A percentile compares a stretch with the other conserved stretches of the same genome.
Evolutionary conservation across 1,140 invertebrate species (phyloP).

Genomic region (Atta cephalotes): DNA sequence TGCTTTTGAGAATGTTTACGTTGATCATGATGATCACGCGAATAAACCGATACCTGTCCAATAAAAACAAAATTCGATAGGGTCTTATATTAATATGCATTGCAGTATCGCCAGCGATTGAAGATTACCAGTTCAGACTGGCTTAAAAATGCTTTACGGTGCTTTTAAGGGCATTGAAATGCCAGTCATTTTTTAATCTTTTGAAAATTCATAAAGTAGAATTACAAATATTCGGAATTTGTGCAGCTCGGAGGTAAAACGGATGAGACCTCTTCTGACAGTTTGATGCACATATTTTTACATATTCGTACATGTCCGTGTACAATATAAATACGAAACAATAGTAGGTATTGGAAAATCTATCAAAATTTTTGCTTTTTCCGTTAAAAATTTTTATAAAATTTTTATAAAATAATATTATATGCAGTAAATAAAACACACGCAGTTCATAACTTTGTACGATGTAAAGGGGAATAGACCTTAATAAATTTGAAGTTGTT

Average conservation of each 20-base stretch:
- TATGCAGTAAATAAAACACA: neutral
- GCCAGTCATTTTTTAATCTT: constrained; percentile 22
- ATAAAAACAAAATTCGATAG: neutral
- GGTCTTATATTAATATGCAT: neutral
- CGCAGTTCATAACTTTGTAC: neutral
- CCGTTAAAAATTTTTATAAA: neutral
- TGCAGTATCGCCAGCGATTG: neutral
- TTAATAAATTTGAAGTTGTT: neutral
- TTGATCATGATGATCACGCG: neutral
- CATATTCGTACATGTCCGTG: neutral
- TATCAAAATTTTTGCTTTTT: neutral
- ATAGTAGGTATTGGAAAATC: neutral
- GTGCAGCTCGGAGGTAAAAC: neutral
- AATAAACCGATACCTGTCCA: neutral
- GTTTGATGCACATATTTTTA: constrained; percentile 25
- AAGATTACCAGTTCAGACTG: neutral
- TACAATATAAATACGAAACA: constrained; percentile 11
- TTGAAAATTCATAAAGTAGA: constrained; percentile 34
- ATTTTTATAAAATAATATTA: constrained; percentile 20
- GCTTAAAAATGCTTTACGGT: neutral
- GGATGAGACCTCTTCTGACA: neutral
- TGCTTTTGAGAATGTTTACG: neutral
- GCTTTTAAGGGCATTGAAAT: constrained; percentile 11
- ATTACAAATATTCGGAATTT: constrained; percentile 32
- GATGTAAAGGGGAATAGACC: neutral